Conservation (phyloP, 2,113 vertebrate species). For the Dasyprocta punctata region DNA sequence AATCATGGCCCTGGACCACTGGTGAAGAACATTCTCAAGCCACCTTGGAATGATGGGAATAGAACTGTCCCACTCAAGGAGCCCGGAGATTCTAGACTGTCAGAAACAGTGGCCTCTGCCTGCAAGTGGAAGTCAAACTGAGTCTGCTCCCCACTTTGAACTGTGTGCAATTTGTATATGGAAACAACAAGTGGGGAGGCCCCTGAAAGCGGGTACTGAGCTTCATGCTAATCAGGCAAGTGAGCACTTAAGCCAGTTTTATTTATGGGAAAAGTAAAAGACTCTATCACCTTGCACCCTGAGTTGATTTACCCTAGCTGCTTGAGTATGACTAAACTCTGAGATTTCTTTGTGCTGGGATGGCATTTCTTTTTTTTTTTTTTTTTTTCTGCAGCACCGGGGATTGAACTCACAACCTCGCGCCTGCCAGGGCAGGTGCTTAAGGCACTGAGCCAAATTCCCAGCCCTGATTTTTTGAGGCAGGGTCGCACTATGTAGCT, state of each 20-base stretch:
- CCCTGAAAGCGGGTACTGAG: neutral
- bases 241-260: neutral
- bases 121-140: neutral
- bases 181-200: neutral
- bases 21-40: neutral
- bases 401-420: too few relatives aligned
- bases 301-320: neutral
- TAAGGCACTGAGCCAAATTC: too few relatives aligned
- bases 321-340: neutral
- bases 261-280: neutral
- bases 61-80: neutral
- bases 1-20: too few relatives aligned
- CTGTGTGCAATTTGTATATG: neutral
- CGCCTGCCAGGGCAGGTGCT: too few relatives aligned
- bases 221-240: neutral
- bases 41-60: neutral
- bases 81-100: neutral
- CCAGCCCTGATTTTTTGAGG: too few relatives aligned
- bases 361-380: neutral
- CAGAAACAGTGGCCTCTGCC: neutral
- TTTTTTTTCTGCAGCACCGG: too few relatives aligned
- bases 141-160: neutral
- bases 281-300: neutral
- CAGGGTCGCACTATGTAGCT: too few relatives aligned
- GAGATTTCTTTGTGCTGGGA: neutral